Conservation (phyloP, 1,140 invertebrate species). For the Eciton burchellii region DNA sequence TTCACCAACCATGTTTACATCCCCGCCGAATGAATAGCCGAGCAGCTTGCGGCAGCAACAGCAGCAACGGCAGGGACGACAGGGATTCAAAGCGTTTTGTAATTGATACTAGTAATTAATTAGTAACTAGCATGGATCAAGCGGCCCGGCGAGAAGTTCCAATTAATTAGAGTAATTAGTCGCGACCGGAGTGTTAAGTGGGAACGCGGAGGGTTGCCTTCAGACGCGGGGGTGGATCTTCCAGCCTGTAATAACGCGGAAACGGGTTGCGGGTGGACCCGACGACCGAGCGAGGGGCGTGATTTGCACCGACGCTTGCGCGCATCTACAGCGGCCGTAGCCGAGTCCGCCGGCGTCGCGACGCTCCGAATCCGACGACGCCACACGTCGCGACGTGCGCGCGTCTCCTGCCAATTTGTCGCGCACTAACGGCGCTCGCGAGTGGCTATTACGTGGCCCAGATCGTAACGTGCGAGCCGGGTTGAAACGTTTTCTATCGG, state of each 20-base stretch:
- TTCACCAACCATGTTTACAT: slow-evolving; percentile 36
- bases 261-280: slow-evolving; percentile 71
- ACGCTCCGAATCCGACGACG: slow-evolving; percentile 34
- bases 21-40: slow-evolving; percentile 19
- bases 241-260: slow-evolving; percentile 73
- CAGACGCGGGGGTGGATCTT: slow-evolving; percentile 70
- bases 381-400: background rate
- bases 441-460: background rate
- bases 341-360: slow-evolving; percentile 39
- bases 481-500: background rate
- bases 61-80: too few species aligned
- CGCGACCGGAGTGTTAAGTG: slow-evolving; percentile 83
- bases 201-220: slow-evolving; percentile 76
- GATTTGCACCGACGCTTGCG: slow-evolving; percentile 80
- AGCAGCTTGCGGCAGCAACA: too few species aligned
- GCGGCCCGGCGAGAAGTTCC: slow-evolving; percentile 73
- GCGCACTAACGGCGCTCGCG: background rate
- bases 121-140: slow-evolving; percentile 77
- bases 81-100: slow-evolving; percentile 23
- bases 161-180: slow-evolving; percentile 85
- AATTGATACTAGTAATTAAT: slow-evolving; percentile 79
- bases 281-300: slow-evolving; percentile 74
- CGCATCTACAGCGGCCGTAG: slow-evolving; percentile 45
- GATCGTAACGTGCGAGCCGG: background rate
- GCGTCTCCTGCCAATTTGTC: slow-evolving; percentile 28